These are phyloP conservation scores for Hypolimnas misippus DNA, from an alignment of 2,888 invertebrate genomes.

Conservation along the genomic window DNA sequence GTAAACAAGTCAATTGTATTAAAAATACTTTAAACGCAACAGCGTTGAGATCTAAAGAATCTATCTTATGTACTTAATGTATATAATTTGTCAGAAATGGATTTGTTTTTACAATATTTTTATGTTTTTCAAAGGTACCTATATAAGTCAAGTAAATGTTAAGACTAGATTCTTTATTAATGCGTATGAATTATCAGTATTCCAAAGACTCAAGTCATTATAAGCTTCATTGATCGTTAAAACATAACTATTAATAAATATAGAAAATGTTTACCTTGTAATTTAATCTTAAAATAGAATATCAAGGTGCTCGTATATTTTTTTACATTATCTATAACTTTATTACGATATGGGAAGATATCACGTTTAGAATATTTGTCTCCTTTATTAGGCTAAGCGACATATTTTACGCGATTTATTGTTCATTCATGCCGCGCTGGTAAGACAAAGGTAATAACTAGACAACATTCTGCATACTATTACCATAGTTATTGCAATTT, in stretches of 20 bases:
- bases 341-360: constrained; percentile 6
- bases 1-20: no score
- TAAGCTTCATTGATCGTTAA: not conserved
- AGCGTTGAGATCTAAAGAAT: no score
- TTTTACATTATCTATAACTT: not conserved
- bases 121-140: no score
- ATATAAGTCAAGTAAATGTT: not conserved
- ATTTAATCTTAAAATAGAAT: not conserved
- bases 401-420: constrained; percentile 44
- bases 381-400: constrained; percentile 57
- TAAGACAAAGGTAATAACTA: constrained; percentile 31
- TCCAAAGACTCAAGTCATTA: no score
- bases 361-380: constrained; percentile 56
- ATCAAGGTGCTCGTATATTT: not conserved
- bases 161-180: not conserved
- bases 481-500: constrained; percentile 25
- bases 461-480: constrained; percentile 31
- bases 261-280: not conserved
- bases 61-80: no score
- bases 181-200: no score
- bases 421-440: constrained; percentile 36
- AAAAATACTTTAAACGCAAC: no score
- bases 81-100: no score
- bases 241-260: not conserved
- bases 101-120: no score